phyloP scores from a whole-genome alignment of 2,113 vertebrate species.

The Atlantisia rogersi region DNA sequence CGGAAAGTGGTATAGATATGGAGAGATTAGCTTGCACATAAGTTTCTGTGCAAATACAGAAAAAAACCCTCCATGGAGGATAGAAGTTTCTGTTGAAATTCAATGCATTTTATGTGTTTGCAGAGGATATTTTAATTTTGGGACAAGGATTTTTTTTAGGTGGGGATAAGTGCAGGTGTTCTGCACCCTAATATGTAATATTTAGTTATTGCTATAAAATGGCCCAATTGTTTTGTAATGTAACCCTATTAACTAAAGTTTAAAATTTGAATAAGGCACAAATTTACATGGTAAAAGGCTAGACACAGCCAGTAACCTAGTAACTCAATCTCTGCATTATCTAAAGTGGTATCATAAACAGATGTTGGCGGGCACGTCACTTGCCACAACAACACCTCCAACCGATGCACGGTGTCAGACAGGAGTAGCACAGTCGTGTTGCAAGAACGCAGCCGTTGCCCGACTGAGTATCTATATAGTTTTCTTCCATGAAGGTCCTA shows the following conservation, averaged over 20 bases:
- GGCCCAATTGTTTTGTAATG: not conserved
- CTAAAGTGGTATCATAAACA: not conserved
- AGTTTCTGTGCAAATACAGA: not conserved
- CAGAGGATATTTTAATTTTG: not conserved
- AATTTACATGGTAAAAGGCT: not conserved
- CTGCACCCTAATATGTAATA: not conserved
- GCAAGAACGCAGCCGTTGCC: not conserved
- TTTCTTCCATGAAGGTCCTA: not conserved
- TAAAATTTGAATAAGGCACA: not conserved
- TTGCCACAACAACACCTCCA: not conserved
- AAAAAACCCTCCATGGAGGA: rapidly evolving
- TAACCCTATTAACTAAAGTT: not conserved
- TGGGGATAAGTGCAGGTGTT: not conserved
- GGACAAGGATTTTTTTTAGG: not conserved
- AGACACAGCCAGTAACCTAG: not conserved
- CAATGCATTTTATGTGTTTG: not conserved
- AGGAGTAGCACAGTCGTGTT: not conserved
- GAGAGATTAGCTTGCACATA: not conserved
- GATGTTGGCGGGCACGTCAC: not conserved
- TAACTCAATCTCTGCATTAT: not conserved
- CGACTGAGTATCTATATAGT: not conserved
- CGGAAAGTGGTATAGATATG: conserved; percentile 8
- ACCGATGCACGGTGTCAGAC: not conserved
- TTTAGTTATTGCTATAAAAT: not conserved
- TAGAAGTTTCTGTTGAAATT: not conserved